Base-by-base conservation (phyloP, 2,888 invertebrate genomes). In the Neria commutata region DNA sequence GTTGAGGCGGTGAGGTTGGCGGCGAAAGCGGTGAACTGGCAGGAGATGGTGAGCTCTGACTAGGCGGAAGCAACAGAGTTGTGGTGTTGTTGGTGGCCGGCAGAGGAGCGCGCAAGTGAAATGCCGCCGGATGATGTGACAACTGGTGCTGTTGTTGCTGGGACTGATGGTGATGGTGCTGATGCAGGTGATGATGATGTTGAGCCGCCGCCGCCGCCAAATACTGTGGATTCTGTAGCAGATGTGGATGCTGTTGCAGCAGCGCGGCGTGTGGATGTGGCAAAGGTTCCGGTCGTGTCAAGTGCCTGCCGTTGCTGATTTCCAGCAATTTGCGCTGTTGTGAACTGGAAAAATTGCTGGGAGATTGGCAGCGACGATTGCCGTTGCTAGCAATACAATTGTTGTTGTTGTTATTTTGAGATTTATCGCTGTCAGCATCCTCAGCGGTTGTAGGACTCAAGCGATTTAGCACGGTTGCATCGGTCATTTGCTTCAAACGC, bases 401-500 rank as follows among this genome's bases (percentile, higher is more conserved):
- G 55, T 66, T 72, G 51, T 67, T 72, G 37, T 69, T 72, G 49
- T 67, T 72, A 42, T 66, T 67, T 26, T 60, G 60, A 54, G 37
- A 64, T 47, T 69, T 76, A 19, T 70, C 67, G n/a, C 29, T 51
- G 40, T 76, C 71, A 16, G 37, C 47, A 0, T 21, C 14, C 1
- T 65, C 69, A 2, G 70, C 71, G 2, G 67, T 72, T 0, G 68
- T 69, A 23, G 81, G 80, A 72, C 81, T 80, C 2, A 80, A 65
- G n/a, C 81, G 75, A 67, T 74, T 81, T 2, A 77, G 62, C 54
- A 79, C 67, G 25, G 71, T 73, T 6, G 72, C 64, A 57, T 82
- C 81, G 19, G 79, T 75, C 65, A 82, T 71, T 62, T 82, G 79
- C 66, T 82, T 81, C 3, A 82, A 67, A 2, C 81, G 72, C 58